These are phyloP conservation scores for Drosophila ustulata DNA, from an alignment of 2,888 invertebrate species.

Conservation along the genomic window DNA sequence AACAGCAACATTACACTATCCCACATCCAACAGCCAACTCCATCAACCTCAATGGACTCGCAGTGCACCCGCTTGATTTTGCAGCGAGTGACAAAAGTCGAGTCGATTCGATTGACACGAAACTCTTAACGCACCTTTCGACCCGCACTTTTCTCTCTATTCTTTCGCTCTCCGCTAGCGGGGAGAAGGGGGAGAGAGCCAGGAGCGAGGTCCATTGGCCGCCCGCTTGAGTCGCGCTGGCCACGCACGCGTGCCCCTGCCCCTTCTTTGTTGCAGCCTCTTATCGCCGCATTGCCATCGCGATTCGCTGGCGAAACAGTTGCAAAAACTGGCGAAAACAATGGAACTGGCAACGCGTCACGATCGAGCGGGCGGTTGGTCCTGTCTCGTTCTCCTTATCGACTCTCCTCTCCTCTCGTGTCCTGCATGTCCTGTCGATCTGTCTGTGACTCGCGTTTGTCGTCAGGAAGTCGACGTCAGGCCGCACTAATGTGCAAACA, in stretches of 20 bases:
- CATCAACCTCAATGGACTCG: not conserved
- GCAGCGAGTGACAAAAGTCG: slow-evolving; percentile 64
- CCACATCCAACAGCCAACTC: not conserved
- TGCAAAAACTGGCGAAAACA: slow-evolving; percentile 57
- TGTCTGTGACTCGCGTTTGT: slow-evolving; percentile 7
- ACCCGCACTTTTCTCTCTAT: slow-evolving; percentile 61
- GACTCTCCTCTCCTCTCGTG: slow-evolving; percentile 2
- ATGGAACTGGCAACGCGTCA: not conserved
- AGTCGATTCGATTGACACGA: slow-evolving; percentile 20
- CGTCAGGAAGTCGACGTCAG: slow-evolving; percentile 72
- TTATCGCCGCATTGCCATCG: slow-evolving; percentile 40
- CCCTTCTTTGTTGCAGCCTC: slow-evolving; percentile 3
- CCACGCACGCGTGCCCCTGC: slow-evolving; percentile 62
- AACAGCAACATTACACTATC: slow-evolving; percentile 12
- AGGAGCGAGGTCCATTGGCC: slow-evolving; percentile 30
- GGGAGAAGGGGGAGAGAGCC: not conserved
- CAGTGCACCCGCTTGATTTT: slow-evolving; percentile 65
- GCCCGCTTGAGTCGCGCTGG: slow-evolving; percentile 55
- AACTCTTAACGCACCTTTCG: slow-evolving; percentile 67
- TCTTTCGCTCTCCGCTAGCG: not conserved
- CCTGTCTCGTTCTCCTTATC: slow-evolving; percentile 20
- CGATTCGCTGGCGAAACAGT: slow-evolving; percentile 57
- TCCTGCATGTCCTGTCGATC: slow-evolving; percentile 30
- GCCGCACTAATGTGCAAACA: slow-evolving; percentile 60
- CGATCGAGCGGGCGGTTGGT: slow-evolving; percentile 24